Percentiles rank a stretch among this genome's conserved stretches.
phyloP scores from a whole-genome alignment of 1,140 invertebrate species.

The Brachionus rotundiformis region DNA sequence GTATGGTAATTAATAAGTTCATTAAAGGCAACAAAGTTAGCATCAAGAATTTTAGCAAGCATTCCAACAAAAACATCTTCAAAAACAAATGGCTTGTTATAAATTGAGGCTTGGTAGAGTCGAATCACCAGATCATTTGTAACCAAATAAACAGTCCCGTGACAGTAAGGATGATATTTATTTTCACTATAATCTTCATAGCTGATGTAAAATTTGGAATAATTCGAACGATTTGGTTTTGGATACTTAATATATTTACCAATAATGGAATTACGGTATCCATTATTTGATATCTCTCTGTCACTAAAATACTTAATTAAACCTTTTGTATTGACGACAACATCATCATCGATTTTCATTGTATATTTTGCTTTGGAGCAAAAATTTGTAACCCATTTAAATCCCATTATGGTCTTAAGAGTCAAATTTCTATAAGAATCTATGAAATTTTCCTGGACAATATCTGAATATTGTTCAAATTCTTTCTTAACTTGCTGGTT shows the following conservation, averaged over 20 bases:
- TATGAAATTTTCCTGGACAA: conserved; percentile 55
- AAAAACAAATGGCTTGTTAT: not conserved
- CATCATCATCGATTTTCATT: conserved; percentile 55
- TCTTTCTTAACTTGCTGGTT: conserved; percentile 50
- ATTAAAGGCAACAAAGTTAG: not conserved
- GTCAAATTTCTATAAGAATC: conserved; percentile 54
- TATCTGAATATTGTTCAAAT: conserved; percentile 53
- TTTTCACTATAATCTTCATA: not conserved
- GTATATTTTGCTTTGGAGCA: conserved; percentile 52
- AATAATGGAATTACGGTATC: not conserved
- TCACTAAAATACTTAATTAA: not conserved
- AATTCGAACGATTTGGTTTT: not conserved
- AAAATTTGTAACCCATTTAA: conserved; percentile 53
- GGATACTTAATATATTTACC: not conserved
- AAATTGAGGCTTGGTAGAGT: not conserved
- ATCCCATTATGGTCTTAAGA: conserved; percentile 54
- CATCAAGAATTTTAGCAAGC: not conserved
- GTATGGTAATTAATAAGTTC: too few relatives aligned
- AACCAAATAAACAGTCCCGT: not conserved
- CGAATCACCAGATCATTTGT: not conserved
- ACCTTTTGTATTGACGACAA: conserved; percentile 54
- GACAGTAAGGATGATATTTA: not conserved
- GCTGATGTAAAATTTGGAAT: not conserved
- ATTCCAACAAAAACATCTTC: conserved; percentile 31
- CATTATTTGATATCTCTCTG: not conserved